Conservation (phyloP, 1,140 invertebrate genomes). For the Drosophila mauritiana region DNA sequence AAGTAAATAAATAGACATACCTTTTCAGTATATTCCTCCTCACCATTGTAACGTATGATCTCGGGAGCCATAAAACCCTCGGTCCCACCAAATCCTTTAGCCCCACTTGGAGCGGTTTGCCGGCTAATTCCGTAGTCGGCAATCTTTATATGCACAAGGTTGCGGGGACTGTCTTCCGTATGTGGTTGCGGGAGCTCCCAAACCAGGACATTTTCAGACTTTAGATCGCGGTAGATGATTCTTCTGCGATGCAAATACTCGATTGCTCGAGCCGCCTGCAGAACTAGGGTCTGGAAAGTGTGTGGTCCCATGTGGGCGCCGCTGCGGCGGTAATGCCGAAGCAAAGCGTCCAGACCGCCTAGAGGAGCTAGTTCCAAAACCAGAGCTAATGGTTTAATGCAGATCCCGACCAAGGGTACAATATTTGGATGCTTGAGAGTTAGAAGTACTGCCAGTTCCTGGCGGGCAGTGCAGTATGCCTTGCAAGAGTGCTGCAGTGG, state of each 20-base stretch:
- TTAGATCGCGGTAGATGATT: slow-evolving; percentile 98
- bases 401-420: slow-evolving; percentile 95
- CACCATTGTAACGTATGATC: slow-evolving; percentile 98
- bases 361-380: slow-evolving; percentile 95
- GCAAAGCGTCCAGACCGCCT: slow-evolving; percentile 93
- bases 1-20: slow-evolving; percentile 84
- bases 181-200: slow-evolving; percentile 93
- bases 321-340: slow-evolving; percentile 93
- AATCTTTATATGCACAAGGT: slow-evolving; percentile 94
- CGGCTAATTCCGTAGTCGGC: slow-evolving; percentile 98
- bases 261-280: slow-evolving; percentile 96
- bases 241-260: slow-evolving; percentile 97
- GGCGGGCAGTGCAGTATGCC: slow-evolving; percentile 97
- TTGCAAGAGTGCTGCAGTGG: slow-evolving; percentile 96
- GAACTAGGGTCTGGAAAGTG: slow-evolving; percentile 92
- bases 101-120: slow-evolving; percentile 93
- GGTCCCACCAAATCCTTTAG: slow-evolving; percentile 98
- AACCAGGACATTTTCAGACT: slow-evolving; percentile 99
- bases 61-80: slow-evolving; percentile 99
- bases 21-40: slow-evolving; percentile 99
- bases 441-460: slow-evolving; percentile 96
- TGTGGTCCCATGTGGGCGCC: slow-evolving; percentile 92
- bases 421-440: slow-evolving; percentile 95
- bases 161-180: slow-evolving; percentile 86
- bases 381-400: slow-evolving; percentile 94